These are phyloP conservation scores for Himalopsyche anomala DNA, from an alignment of 2,888 invertebrate genomes.

Conservation along the genomic window DNA sequence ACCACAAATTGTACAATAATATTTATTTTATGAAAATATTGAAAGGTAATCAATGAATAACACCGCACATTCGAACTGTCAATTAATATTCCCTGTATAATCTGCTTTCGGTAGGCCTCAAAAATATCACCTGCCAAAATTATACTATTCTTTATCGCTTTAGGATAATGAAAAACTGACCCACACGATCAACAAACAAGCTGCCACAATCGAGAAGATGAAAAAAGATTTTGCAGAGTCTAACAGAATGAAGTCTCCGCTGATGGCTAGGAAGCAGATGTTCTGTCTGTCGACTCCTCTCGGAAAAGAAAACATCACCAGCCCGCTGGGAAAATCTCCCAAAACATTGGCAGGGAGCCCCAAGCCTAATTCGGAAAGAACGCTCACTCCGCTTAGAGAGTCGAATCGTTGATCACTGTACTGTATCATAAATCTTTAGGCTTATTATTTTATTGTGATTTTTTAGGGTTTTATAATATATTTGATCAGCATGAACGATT, in stretches of 20 bases:
- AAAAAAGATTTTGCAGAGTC: conserved; percentile 67
- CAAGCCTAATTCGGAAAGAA: conserved; percentile 68
- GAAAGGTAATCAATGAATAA: too few relatives aligned
- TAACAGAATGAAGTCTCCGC: conserved; percentile 66
- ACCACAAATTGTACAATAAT: too few relatives aligned
- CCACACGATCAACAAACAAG: conserved; percentile 68
- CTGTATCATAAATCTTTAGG: not conserved
- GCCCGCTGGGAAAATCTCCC: conserved; percentile 69
- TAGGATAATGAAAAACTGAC: conserved; percentile 68
- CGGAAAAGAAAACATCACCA: conserved; percentile 74
- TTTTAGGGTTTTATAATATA: not conserved
- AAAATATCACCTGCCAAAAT: not conserved
- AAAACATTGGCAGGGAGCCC: conserved; percentile 68
- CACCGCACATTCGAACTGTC: too few relatives aligned
- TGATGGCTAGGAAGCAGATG: conserved; percentile 68
- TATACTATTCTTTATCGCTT: conserved; percentile 17
- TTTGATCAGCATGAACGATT: too few relatives aligned
- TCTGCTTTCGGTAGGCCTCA: too few relatives aligned
- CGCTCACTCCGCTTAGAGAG: conserved; percentile 72
- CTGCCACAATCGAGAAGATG: conserved; percentile 72
- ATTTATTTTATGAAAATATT: too few relatives aligned
- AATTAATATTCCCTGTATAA: too few relatives aligned
- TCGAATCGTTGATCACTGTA: conserved; percentile 68
- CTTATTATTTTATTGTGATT: not conserved
- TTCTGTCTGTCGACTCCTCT: conserved; percentile 68